These are phyloP conservation scores for Byasa hedistus DNA, from an alignment of 2,888 invertebrate genomes.

Conservation along the genomic window DNA sequence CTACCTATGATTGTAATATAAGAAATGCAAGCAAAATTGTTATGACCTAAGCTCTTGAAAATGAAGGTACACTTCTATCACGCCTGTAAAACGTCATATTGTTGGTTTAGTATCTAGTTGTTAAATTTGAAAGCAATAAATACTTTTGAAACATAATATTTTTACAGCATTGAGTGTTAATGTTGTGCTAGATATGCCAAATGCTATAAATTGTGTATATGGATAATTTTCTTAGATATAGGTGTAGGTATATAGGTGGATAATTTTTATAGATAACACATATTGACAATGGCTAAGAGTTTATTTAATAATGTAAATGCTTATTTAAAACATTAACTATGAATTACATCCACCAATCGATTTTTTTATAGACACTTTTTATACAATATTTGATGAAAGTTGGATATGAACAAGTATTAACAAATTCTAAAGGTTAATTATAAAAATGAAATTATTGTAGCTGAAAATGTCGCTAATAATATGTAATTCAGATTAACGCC, in stretches of 20 bases:
- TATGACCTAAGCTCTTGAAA: neutral
- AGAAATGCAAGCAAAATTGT: neutral
- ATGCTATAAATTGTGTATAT: constrained; percentile 44
- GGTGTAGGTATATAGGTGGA: no score
- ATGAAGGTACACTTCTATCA: neutral
- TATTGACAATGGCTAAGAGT: neutral
- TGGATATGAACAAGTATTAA: neutral
- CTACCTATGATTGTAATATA: neutral
- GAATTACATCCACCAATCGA: neutral
- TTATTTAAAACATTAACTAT: neutral
- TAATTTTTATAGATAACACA: no score
- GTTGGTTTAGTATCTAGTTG: neutral
- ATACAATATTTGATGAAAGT: neutral
- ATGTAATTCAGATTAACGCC: constrained; percentile 31
- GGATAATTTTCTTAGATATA: constrained; percentile 16
- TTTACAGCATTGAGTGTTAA: constrained; percentile 37
- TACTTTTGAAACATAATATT: neutral
- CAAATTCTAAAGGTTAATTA: no score
- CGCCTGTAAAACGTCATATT: neutral
- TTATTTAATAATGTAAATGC: neutral
- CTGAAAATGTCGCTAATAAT: constrained; percentile 25
- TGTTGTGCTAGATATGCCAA: constrained; percentile 71
- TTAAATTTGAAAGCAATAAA: neutral
- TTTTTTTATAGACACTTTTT: neutral
- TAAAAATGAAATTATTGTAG: no score